Percentiles rank a stretch among this genome's conserved stretches.
Evolutionary conservation across 2,888 invertebrate genomes (phyloP).

Genomic region (Darwinula stevensoni): DNA sequence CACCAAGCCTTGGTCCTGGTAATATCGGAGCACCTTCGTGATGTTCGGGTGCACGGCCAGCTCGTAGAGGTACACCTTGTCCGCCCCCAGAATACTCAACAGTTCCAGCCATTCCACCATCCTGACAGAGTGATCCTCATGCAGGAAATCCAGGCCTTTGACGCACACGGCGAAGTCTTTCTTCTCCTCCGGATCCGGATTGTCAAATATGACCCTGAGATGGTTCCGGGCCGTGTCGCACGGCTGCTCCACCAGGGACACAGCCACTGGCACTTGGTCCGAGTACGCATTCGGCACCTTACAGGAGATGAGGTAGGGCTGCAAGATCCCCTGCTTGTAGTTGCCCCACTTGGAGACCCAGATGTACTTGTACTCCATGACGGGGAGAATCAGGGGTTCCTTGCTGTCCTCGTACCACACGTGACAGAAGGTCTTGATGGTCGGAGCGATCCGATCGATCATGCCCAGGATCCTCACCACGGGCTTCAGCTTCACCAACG

Average conservation of each 20-base stretch:
- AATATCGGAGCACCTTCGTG: conserved; percentile 27
- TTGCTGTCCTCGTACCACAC: conserved; percentile 62
- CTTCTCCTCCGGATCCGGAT: conserved; percentile 26
- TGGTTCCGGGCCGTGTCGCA: conserved; percentile 65
- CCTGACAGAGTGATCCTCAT: conserved; percentile 63
- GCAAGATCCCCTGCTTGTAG: conserved; percentile 63
- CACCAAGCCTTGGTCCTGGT: conserved; percentile 32
- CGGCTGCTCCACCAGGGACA: conserved; percentile 50
- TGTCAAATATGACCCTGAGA: conserved; percentile 44
- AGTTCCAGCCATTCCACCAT: conserved; percentile 84
- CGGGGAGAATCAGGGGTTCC: conserved; percentile 37
- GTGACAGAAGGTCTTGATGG: conserved; percentile 49
- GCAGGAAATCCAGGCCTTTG: conserved; percentile 69
- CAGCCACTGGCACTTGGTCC: conserved; percentile 37
- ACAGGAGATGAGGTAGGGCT: conserved; percentile 67
- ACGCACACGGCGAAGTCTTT: conserved; percentile 73
- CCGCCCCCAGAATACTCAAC: conserved; percentile 52
- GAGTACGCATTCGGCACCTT: conserved; percentile 33
- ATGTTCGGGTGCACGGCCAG: conserved; percentile 62
- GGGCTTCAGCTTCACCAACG: conserved; percentile 34
- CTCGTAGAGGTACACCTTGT: conserved; percentile 70
- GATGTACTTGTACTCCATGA: conserved; percentile 68
- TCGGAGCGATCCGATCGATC: conserved; percentile 64
- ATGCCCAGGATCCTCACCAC: conserved; percentile 56
- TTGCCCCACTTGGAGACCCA: conserved; percentile 88